These are phyloP conservation scores for Dorcus parallelipipedus DNA, from an alignment of 2,888 invertebrate species.

Conservation along the genomic window DNA sequence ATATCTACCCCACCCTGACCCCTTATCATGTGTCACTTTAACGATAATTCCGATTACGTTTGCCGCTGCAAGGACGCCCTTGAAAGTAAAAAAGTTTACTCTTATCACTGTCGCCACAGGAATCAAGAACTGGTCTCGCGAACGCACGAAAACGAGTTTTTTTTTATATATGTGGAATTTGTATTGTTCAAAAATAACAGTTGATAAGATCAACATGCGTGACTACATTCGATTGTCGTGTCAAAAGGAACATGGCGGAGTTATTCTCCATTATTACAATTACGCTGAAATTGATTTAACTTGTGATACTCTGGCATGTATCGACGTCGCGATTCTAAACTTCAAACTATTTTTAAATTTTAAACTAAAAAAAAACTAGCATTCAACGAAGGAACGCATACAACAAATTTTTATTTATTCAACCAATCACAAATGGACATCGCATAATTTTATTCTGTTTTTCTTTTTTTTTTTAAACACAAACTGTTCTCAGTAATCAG, in stretches of 20 bases:
- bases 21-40: conserved; percentile 23
- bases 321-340: no score
- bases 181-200: conserved; percentile 24
- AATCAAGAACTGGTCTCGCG: no score
- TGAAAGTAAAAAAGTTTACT: not conserved
- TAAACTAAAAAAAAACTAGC: no score
- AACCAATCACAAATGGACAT: no score
- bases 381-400: no score
- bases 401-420: no score
- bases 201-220: conserved; percentile 43
- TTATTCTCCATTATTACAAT: conserved; percentile 31
- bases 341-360: no score
- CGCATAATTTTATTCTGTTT: no score
- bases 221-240: conserved; percentile 44
- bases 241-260: conserved; percentile 42
- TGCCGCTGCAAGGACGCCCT: conserved; percentile 1
- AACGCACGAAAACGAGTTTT: conserved; percentile 26
- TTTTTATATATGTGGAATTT: conserved; percentile 21
- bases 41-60: conserved; percentile 11
- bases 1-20: conserved; percentile 33
- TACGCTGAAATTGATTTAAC: conserved; percentile 11
- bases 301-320: no score
- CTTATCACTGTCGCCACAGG: not conserved
- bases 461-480: no score
- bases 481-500: no score